Evolutionary conservation across 2,888 invertebrate genomes (phyloP), one percentile per base, ranked within the genome.

Genomic region (Cosmia trapezina): DNA sequence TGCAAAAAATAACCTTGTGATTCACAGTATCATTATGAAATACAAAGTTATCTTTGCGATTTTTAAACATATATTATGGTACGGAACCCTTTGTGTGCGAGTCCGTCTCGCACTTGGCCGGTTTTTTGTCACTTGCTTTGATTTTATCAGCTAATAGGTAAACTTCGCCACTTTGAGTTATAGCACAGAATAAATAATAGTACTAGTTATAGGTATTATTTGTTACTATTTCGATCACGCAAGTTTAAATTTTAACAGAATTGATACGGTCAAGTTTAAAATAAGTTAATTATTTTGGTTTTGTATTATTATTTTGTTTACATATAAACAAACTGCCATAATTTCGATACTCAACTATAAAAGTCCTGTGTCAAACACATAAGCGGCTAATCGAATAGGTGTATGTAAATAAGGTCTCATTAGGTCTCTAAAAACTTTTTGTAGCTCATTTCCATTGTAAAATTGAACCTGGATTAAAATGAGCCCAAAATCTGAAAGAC

Each of bases 131-230:
- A 54, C 54, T 67, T 59, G 22, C 22, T 78, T 62, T 66, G 61
- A 84, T 76, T 70, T 76, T 69, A 76, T 75, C 57, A 51, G 64
- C n/a, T 70, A 71, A 70, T 76, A 59, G 12, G 51, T 37, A 53
- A 76, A 83, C 63, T 74, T 70, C 53, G 33, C 43, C 72, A 69
- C 71, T 68, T 33, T 5, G n/a, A n/a, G n/a, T n/a, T n/a, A n/a
- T n/a, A n/a, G n/a, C n/a, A n/a, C n/a, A n/a, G n/a, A n/a, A n/a
- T n/a, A n/a, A n/a, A n/a, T n/a, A n/a, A n/a, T n/a, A n/a, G n/a
- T n/a, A n/a, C n/a, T n/a, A n/a, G n/a, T n/a, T n/a, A n/a, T n/a
- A n/a, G n/a, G n/a, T n/a, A n/a, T n/a, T n/a, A n/a, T n/a, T n/a
- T n/a, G n/a, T n/a, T n/a, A n/a, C n/a, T 66, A 65, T 65, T 76